phyloP scores from a whole-genome alignment of 2,888 invertebrate species.

The Scrobipalpa atriplicella region DNA sequence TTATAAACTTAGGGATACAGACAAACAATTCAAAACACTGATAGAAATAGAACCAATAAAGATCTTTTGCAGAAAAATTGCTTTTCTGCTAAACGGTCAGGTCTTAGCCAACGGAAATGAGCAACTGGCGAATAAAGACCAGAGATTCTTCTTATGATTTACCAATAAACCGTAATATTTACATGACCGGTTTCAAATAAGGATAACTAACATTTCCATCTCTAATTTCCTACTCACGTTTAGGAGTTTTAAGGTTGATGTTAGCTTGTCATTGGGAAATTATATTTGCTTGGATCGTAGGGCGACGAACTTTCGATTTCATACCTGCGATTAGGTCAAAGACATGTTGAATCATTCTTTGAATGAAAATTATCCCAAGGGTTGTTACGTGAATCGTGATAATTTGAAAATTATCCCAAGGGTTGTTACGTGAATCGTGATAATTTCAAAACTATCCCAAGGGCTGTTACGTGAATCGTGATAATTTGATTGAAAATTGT shows the following conservation, averaged over 20 bases:
- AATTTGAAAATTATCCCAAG: not conserved
- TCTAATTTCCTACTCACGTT: constrained; percentile 9
- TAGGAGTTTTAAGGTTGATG: not conserved
- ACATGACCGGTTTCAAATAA: constrained; percentile 21
- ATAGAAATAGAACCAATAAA: no score
- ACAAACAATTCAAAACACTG: no score
- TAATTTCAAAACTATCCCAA: not conserved
- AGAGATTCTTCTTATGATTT: constrained; percentile 1
- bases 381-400: no score
- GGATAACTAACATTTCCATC: no score
- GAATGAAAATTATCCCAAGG: not conserved
- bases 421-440: no score
- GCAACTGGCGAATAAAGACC: not conserved
- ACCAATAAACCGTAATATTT: constrained; percentile 20
- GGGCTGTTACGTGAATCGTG: no score
- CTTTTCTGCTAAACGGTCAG: not conserved
- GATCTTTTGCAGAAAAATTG: not conserved
- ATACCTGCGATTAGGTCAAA: not conserved
- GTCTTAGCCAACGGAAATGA: not conserved
- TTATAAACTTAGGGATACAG: no score
- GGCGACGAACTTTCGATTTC: not conserved
- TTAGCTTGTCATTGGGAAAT: not conserved
- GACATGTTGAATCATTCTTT: not conserved
- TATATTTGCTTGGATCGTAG: constrained; percentile 11
- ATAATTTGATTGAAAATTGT: no score